A percentile compares a stretch with the other conserved stretches of the same genome.
phyloP scores from a whole-genome alignment of 2,797 vertebrate genomes.

The Trematomus bernacchii region DNA sequence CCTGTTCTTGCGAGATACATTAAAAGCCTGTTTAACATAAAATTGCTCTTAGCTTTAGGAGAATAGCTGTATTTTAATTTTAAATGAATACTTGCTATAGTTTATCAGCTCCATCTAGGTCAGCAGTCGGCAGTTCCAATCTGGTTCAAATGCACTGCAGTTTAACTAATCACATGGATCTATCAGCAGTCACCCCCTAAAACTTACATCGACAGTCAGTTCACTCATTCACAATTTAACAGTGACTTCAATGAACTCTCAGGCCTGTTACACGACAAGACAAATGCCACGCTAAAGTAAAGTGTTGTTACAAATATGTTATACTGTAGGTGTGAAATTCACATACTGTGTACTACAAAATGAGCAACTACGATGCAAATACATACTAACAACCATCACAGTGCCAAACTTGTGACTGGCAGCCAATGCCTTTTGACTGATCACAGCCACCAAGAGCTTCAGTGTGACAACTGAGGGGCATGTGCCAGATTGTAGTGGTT shows the following conservation, averaged over 20 bases:
- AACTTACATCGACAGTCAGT: not conserved
- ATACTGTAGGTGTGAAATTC: constrained; percentile 8
- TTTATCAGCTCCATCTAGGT: not conserved
- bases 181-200: not conserved
- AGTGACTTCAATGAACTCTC: not conserved
- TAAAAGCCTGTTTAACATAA: not conserved
- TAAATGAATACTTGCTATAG: not conserved
- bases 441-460: constrained; percentile 36
- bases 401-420: constrained; percentile 37
- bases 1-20: not conserved
- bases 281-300: not conserved
- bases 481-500: constrained; percentile 29
- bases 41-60: not conserved
- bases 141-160: not conserved
- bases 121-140: not conserved
- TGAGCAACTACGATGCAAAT: constrained; percentile 51
- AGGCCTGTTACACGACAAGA: not conserved
- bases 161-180: constrained; percentile 15
- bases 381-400: constrained; percentile 27
- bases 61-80: not conserved
- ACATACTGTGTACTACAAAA: constrained; percentile 8
- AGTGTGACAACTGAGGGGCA: constrained; percentile 45
- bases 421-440: constrained; percentile 41
- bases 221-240: constrained; percentile 15
- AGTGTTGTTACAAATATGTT: not conserved